Evolutionary conservation across 1,140 invertebrate genomes (phyloP).

Genomic region (Ips typographus): DNA sequence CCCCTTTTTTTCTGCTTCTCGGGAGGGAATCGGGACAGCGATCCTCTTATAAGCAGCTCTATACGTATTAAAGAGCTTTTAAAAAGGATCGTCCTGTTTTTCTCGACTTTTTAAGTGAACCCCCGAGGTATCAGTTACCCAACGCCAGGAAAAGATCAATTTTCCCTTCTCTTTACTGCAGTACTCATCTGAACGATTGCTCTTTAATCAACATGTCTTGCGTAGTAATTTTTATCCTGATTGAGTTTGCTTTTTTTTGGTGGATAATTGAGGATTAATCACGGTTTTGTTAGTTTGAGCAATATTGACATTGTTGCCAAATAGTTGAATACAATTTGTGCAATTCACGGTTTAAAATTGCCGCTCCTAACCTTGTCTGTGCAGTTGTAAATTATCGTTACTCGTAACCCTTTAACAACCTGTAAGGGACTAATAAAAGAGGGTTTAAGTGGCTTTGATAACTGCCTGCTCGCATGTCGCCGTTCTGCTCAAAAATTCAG

Average conservation of each 20-base stretch:
- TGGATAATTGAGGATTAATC: too few relatives aligned
- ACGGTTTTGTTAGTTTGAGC: too few relatives aligned
- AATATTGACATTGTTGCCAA: too few relatives aligned
- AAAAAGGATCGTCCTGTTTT: slow-evolving; percentile 48
- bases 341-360: slow-evolving; percentile 9
- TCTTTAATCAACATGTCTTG: slow-evolving; percentile 49
- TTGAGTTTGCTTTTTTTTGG: too few relatives aligned
- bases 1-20: slow-evolving; percentile 53
- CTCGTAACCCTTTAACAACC: slow-evolving; percentile 50
- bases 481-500: slow-evolving; percentile 44
- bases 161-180: slow-evolving; percentile 36
- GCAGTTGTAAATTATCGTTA: slow-evolving; percentile 42
- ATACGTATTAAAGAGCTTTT: slow-evolving; percentile 45
- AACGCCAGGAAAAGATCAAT: slow-evolving; percentile 40
- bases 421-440: slow-evolving; percentile 50
- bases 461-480: slow-evolving; percentile 41
- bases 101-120: slow-evolving; percentile 47
- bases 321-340: too few relatives aligned
- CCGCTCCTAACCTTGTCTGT: background rate
- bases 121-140: slow-evolving; percentile 47
- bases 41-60: slow-evolving; percentile 48
- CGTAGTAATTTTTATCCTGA: slow-evolving; percentile 47
- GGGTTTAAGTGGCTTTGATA: slow-evolving; percentile 48
- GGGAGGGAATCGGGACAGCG: slow-evolving; percentile 41
- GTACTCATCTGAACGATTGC: slow-evolving; percentile 46